A percentile compares a stretch with the other conserved stretches of the same genome.
Conservation (phyloP, 1,140 invertebrate genomes). For the Papilio dardanus region DNA sequence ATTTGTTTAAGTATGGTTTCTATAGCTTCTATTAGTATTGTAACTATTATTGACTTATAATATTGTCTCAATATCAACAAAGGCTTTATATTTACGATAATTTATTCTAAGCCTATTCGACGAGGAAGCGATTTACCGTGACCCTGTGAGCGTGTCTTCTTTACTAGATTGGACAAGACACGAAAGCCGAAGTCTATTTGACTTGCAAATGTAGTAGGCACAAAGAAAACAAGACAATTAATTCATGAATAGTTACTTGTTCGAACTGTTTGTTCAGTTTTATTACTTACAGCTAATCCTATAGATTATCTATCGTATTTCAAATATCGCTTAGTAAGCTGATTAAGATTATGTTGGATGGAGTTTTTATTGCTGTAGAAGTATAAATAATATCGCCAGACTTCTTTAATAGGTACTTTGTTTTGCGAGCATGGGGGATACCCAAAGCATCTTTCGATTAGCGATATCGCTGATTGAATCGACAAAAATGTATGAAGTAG, state of each 20-base stretch:
- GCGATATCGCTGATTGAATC: too few species aligned
- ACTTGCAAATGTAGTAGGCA: constrained; percentile 54
- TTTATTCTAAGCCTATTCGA: constrained; percentile 19
- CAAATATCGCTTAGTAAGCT: neutral
- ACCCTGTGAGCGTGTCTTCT: constrained; percentile 7
- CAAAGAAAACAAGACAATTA: constrained; percentile 63
- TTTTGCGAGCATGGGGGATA: neutral
- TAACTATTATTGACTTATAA: neutral
- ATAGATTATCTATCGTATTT: constrained; percentile 1
- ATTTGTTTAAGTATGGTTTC: too few species aligned
- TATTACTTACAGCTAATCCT: constrained; percentile 2
- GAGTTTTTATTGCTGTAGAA: neutral
- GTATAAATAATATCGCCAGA: neutral
- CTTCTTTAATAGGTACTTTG: neutral
- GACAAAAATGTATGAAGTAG: too few species aligned
- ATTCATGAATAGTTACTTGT: constrained; percentile 48
- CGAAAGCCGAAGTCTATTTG: constrained; percentile 42
- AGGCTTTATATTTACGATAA: neutral
- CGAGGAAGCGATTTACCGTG: neutral
- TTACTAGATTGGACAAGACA: constrained; percentile 50
- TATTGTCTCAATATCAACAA: neutral
- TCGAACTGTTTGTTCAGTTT: constrained; percentile 40
- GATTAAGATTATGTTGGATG: neutral
- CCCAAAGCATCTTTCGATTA: too few species aligned
- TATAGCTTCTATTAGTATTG: neutral